Evolutionary conservation across 1,140 invertebrate species (phyloP), one percentile per base, ranked within the genome.

Genomic region (Eubasilissa regina): DNA sequence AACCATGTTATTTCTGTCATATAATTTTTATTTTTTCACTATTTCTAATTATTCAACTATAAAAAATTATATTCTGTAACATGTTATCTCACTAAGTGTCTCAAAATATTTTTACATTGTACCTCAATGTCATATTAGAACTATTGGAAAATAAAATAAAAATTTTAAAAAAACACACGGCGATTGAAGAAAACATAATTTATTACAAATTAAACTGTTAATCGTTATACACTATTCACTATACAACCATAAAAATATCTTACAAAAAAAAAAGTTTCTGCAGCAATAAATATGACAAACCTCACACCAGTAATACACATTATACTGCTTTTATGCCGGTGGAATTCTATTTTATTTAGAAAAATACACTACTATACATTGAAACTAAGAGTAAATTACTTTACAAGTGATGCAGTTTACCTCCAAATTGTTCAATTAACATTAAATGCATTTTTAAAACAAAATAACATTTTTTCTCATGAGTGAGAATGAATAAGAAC

Each of bases 361-460:
- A 74, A 56, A 74, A 74, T 74, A 74, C 44, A 21, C 72, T 56
- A 56, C 53, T 15, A 72, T 56, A 56, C 72, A 56, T 11, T 74
- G 19, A 44, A n/a, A 74, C 25, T 74, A 74, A 35, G 51, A 74
- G 55, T 74, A 56, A 13, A 47, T 62, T 11, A 62, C 25, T 12
- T 62, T 66, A 66, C 62, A 66, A 17, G 62, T 66, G 21, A 62
- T 47, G 62, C 62, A 66, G 43, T 47, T 17, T 44, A 15, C 62
- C 43, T 44, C 10, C n/a, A 62, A 62, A 66, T 47, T 44, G 11
- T 51, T 21, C 11, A 53, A 72, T 72, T 72, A 78, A 19, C 3
- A 70, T 55, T 56, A 78, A 78, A 78, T 72, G 76, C 53, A 78
- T 78, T 78, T 78, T 78, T 78, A 78, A 78, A 78, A 78, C 76